Conservation (phyloP, 1,140 invertebrate species). For the Monochamus saltuarius region DNA sequence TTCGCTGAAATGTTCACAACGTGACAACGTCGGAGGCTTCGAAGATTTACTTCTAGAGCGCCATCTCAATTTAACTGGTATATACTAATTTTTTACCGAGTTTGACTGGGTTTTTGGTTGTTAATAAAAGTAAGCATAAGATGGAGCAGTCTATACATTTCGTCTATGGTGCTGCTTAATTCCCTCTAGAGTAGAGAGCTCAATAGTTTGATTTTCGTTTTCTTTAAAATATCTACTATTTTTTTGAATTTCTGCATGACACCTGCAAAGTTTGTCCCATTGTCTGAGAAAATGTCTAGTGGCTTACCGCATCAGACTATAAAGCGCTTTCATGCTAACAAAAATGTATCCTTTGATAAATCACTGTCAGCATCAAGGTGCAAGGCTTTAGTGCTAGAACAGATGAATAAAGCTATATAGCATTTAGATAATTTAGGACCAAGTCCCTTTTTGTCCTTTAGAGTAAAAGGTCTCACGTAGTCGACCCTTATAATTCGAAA, state of each 20-base stretch:
- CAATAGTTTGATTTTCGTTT: neutral
- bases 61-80: too few species aligned
- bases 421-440: constrained; percentile 29
- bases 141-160: too few species aligned
- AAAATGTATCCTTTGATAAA: constrained; percentile 38
- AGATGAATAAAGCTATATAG: constrained; percentile 33
- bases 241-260: constrained; percentile 30
- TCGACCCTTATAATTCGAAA: constrained; percentile 8
- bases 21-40: too few species aligned
- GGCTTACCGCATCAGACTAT: constrained; percentile 32
- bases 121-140: too few species aligned
- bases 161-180: constrained; percentile 1
- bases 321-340: constrained; percentile 39
- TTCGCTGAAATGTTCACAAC: too few species aligned
- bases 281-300: constrained; percentile 10
- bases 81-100: too few species aligned
- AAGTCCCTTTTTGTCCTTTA: constrained; percentile 31
- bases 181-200: constrained; percentile 14
- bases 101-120: too few species aligned
- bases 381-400: constrained; percentile 31
- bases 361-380: constrained; percentile 42
- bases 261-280: constrained; percentile 13
- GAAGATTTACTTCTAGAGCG: too few species aligned
- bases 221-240: constrained; percentile 10
- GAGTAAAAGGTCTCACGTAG: constrained; percentile 41